These are phyloP conservation scores for Spilosoma lubricipeda DNA, from an alignment of 2,888 invertebrate genomes.

Conservation along the genomic window DNA sequence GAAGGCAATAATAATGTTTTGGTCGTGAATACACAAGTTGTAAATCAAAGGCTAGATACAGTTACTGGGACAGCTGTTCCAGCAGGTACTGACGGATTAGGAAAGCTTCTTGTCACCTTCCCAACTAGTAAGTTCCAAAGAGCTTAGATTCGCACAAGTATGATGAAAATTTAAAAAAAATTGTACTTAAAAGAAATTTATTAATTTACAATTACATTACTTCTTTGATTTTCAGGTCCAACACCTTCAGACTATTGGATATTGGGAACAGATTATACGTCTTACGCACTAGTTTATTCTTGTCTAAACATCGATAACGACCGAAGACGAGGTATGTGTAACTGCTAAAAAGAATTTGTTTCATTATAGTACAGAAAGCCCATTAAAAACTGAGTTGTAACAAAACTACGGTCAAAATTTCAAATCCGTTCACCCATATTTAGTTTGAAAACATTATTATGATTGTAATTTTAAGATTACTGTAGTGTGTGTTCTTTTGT, in stretches of 20 bases:
- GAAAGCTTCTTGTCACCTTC: constrained; percentile 82
- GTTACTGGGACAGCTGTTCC: constrained; percentile 83
- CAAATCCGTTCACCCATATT: not conserved
- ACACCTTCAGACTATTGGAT: constrained; percentile 83
- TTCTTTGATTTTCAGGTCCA: constrained; percentile 52
- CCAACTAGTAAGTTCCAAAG: constrained; percentile 53
- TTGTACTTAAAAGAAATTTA: not conserved
- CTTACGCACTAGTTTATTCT: constrained; percentile 88
- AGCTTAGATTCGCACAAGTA: not conserved
- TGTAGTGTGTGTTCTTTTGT: not conserved
- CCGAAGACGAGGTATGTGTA: constrained; percentile 60
- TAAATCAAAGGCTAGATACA: constrained; percentile 76
- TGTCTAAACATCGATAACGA: constrained; percentile 76
- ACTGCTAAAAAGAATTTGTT: not conserved
- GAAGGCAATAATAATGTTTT: constrained; percentile 58
- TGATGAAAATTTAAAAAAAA: not conserved
- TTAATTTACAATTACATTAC: not conserved
- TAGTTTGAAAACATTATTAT: not conserved
- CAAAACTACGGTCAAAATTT: not conserved
- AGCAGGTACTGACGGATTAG: constrained; percentile 74
- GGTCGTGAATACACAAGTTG: constrained; percentile 67
- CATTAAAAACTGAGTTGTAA: no score
- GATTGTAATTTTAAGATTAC: not conserved
- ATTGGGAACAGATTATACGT: constrained; percentile 88
- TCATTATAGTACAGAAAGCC: not conserved